Evolutionary conservation across 2,888 invertebrate species (phyloP).

Genomic region (Pecten maximus): DNA sequence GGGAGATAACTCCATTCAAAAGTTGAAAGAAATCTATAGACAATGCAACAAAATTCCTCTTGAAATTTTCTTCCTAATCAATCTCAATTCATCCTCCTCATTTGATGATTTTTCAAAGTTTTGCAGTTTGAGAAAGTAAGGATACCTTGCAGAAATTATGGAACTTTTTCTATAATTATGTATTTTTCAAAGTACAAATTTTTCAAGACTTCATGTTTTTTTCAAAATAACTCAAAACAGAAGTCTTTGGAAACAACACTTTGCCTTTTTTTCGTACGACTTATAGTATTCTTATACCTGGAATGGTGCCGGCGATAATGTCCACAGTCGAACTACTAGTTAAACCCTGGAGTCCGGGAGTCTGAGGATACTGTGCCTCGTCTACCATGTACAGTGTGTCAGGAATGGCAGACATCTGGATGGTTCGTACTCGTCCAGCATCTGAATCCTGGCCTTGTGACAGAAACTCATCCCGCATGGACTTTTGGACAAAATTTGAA

Average conservation of each 20-base stretch:
- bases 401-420: conserved; percentile 87
- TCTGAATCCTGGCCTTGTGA: conserved; percentile 88
- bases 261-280: too few relatives aligned
- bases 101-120: too few relatives aligned
- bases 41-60: too few relatives aligned
- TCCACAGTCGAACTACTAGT: conserved; percentile 76
- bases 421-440: conserved; percentile 87
- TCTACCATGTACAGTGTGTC: conserved; percentile 96
- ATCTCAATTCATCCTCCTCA: too few relatives aligned
- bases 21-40: not conserved
- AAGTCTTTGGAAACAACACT: too few relatives aligned
- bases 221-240: too few relatives aligned
- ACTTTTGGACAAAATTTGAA: conserved; percentile 82
- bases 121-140: too few relatives aligned
- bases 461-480: conserved; percentile 91
- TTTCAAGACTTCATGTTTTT: too few relatives aligned
- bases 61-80: too few relatives aligned
- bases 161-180: too few relatives aligned
- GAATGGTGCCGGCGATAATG: conserved; percentile 81
- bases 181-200: too few relatives aligned
- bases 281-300: conserved; percentile 74
- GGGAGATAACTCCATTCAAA: not conserved
- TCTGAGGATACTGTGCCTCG: conserved; percentile 80
- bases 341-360: conserved; percentile 59
- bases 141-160: too few relatives aligned